Conservation (phyloP, 2,888 invertebrate species). For the Drosophila acutilabella region DNA sequence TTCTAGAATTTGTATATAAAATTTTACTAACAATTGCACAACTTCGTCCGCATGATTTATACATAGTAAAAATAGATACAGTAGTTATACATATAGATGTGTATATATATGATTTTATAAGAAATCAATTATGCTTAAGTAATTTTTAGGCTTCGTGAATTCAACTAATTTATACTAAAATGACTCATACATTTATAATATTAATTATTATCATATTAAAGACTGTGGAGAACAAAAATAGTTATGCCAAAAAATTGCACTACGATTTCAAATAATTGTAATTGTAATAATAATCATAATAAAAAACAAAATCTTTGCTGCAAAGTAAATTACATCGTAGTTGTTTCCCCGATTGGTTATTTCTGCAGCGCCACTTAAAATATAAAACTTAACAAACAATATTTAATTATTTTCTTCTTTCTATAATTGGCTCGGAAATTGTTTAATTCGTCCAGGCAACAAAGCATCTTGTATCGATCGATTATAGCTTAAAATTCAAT, state of each 20-base stretch:
- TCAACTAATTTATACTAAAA: conserved; percentile 73
- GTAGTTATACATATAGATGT: conserved; percentile 24
- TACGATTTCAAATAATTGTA: conserved; percentile 55
- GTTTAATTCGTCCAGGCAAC: conserved; percentile 60
- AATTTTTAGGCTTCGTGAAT: conserved; percentile 60
- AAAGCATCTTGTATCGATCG: conserved; percentile 17
- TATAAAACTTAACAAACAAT: conserved; percentile 77
- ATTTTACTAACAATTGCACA: conserved; percentile 78
- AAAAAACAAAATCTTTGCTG: conserved; percentile 57
- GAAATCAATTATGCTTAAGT: conserved; percentile 64
- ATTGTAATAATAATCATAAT: conserved; percentile 38
- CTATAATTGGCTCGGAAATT: conserved; percentile 71
- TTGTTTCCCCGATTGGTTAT: conserved; percentile 17
- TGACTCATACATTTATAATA: conserved; percentile 63
- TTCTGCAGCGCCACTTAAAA: conserved; percentile 53
- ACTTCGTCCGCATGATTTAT: conserved; percentile 71
- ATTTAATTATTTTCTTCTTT: conserved; percentile 52
- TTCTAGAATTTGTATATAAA: conserved; percentile 52
- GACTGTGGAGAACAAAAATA: conserved; percentile 45
- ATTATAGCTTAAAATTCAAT: conserved; percentile 4
- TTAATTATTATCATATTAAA: conserved; percentile 30
- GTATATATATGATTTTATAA: conserved; percentile 46
- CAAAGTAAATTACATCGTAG: conserved; percentile 51
- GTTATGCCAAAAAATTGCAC: conserved; percentile 69
- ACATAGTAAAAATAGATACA: conserved; percentile 58